Evolutionary conservation across 1,140 invertebrate genomes (phyloP), one percentile per base, ranked within the genome.

Genomic region (Cotesia vestalis): DNA sequence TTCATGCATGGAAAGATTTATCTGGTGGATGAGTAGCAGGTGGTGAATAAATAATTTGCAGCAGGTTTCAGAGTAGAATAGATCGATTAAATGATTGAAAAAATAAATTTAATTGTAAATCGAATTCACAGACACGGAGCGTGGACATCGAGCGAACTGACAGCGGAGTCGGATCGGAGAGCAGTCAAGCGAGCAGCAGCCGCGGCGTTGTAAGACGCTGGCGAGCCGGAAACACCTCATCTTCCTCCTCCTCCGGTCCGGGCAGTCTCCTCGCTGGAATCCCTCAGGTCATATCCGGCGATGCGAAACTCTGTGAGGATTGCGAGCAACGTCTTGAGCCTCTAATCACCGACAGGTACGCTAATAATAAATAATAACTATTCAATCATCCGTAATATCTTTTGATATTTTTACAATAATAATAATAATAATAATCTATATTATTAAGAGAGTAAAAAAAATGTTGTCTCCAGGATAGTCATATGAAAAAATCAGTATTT

Each of bases 121-220:
- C 72, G 5, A 68, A 80, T 77, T 75, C 75, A 85, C 76, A 86
- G 79, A 79, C 86, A 27, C 81, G 88, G 73, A 82, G 81, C 1
- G 89, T 87, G 4, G 90, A 92, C 71, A 92, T 97, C 66, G 95
- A 97, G 86, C 89, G 96, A 73, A 96, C 96, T 77, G 96, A 98
- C 84, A 96, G 95, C 11, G 96, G 96, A 1, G 95, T 97, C 0
- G 96, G 96, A 46, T 96, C 94, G 2, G 96, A 97, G 84, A 96
- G 95, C 3, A 95, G 94, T 81, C 94, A 95, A 82, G 92, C 92
- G n/a, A 94, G 92, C 63, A 89, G 94, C 77, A 93, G 92, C 80
- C 81, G 84, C 3, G 83, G 84, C 34, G 78, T 82, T 9, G 71
- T 73, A 4, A 81, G 84, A 75, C 76, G 86, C 53, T 85, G 85